These are phyloP conservation scores for Anolis sagrei DNA, from an alignment of 2,113 vertebrate genomes.

Conservation along the genomic window DNA sequence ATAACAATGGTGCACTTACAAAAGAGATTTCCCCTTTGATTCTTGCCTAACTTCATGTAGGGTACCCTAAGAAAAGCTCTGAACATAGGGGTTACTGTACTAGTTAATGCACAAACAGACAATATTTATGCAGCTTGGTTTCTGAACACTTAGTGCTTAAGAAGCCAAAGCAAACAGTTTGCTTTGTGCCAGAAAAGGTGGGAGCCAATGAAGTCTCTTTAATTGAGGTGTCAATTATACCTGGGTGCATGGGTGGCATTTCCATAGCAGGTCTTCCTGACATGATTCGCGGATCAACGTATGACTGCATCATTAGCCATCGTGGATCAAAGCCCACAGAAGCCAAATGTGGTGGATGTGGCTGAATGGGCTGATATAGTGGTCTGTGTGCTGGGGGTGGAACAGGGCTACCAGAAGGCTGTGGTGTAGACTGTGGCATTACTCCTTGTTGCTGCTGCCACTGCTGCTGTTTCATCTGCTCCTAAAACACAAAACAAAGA, in stretches of 20 bases:
- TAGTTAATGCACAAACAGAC: not conserved
- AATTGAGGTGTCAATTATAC: slow-evolving; percentile 54
- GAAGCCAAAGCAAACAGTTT: not conserved
- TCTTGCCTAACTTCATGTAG: not conserved
- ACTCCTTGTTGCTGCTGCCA: slow-evolving; percentile 86
- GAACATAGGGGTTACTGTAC: not conserved
- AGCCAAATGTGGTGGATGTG: slow-evolving; percentile 93
- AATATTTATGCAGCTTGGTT: not conserved
- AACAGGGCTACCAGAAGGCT: slow-evolving; percentile 84
- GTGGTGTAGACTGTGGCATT: slow-evolving; percentile 83
- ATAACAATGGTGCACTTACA: not conserved
- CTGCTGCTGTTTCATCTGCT: slow-evolving; percentile 93
- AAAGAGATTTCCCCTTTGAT: not conserved
- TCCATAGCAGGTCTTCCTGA: slow-evolving; percentile 92
- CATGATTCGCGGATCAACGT: slow-evolving; percentile 98
- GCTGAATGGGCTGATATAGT: slow-evolving; percentile 93
- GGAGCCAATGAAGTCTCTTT: not conserved
- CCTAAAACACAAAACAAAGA: slow-evolving; percentile 73
- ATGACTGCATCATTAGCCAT: slow-evolving; percentile 99
- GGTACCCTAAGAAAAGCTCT: not conserved
- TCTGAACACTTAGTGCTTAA: not conserved
- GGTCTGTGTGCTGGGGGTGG: slow-evolving; percentile 90
- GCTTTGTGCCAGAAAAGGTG: not conserved
- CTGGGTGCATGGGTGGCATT: slow-evolving; percentile 91
- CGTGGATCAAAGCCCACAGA: slow-evolving; percentile 98